These are phyloP conservation scores for Epiblema foenella DNA, from an alignment of 2,888 invertebrate genomes.

Conservation along the genomic window DNA sequence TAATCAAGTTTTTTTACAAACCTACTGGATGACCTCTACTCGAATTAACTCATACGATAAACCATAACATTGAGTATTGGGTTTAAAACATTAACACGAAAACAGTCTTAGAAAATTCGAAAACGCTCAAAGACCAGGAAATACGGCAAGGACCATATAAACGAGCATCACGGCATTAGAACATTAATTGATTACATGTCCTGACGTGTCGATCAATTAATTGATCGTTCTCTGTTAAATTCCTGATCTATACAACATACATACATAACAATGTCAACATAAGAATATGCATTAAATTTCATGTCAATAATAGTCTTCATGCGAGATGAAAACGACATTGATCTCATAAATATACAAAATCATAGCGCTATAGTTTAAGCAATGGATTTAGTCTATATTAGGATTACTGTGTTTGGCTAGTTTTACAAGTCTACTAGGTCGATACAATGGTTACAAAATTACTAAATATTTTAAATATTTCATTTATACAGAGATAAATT, in stretches of 20 bases:
- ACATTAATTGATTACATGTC: slow-evolving; percentile 7
- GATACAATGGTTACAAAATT: slow-evolving; percentile 40
- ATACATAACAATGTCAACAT: slow-evolving; percentile 48
- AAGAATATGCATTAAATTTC: slow-evolving; percentile 52
- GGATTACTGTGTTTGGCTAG: slow-evolving; percentile 49
- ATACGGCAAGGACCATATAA: neutral
- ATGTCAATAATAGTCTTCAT: slow-evolving; percentile 75
- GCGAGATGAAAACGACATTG: slow-evolving; percentile 74
- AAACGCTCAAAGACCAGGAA: slow-evolving; percentile 47
- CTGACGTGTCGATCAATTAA: neutral
- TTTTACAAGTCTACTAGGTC: slow-evolving; percentile 34
- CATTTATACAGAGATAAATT: slow-evolving; percentile 24
- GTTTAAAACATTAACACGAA: slow-evolving; percentile 52
- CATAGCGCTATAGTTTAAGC: slow-evolving; percentile 24
- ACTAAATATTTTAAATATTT: slow-evolving; percentile 20
- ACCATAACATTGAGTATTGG: slow-evolving; percentile 52
- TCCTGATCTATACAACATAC: slow-evolving; percentile 34
- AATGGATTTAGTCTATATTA: slow-evolving; percentile 42
- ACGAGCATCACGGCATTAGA: too few relatives aligned
- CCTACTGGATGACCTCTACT: slow-evolving; percentile 73
- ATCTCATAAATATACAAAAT: slow-evolving; percentile 54
- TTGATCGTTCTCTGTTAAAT: neutral
- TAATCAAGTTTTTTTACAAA: slow-evolving; percentile 74
- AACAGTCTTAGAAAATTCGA: slow-evolving; percentile 62
- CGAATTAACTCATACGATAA: slow-evolving; percentile 44